Base-by-base conservation (phyloP, 2,113 vertebrate genomes). In the Neomonachus schauinslandi region DNA sequence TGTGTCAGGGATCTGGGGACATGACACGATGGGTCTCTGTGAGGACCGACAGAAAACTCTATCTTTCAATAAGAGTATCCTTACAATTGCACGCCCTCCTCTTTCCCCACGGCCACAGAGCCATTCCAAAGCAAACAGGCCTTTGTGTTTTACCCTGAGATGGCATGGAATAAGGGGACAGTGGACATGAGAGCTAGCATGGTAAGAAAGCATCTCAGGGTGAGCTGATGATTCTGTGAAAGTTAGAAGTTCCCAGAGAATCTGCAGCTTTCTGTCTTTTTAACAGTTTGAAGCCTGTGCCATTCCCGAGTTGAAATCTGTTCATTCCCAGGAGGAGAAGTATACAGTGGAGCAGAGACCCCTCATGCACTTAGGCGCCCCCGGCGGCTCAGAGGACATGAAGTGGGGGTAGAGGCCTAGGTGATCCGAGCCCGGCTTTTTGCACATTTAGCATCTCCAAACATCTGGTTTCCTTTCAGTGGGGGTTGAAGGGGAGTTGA, bases 401-500 rank as follows among this genome's bases (percentile, higher is more conserved):
- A 11, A 11, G 39, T 31, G 3, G 16, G 77, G 71, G 18, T 14
- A 16, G 31, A 76, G 59, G 26, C 39, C n/a, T 46, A 5, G 28
- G 51, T 63, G 88, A 42, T 72, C 88, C 10, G n/a, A 92, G 42
- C 72, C 1, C 0, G 10, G 53, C 61, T 86, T 13, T 42, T 24
- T 49, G 63, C 72, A 77, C 83, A n/a, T 18, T 87, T 28, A 81
- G 57, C 49, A 1, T 67, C 53, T 85, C 57, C 71, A 57, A 46
- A 77, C 87, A 51, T 88, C 81, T 81, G 80, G 51, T 93, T 95
- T 93, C 77, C 79, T 93, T 81, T 61, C 74, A 11, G 10, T 39
- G 46, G 67, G 92, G 80, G 12, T 31, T 18, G 53, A 2, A 77
- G 31, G 65, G 51, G 53, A 28, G 24, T 53, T 80, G 84, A 89